Evolutionary conservation across 2,888 invertebrate species (phyloP), one percentile per base, ranked within the genome.

Genomic region (Pedicia rivosa): DNA sequence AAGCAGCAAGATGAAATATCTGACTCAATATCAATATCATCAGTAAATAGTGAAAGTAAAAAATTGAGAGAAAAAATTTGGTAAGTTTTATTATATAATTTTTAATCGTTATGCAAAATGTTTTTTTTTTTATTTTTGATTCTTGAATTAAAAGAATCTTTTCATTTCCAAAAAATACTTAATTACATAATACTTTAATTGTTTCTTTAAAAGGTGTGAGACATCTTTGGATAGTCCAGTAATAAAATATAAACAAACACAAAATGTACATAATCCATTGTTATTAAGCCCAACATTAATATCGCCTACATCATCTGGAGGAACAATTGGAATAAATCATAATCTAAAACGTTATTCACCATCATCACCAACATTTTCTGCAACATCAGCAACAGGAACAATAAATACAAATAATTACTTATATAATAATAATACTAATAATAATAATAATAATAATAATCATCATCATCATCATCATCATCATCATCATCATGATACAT

Each of bases 221-320:
- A 61, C 62, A 1, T 59, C 60, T 2, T 42, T 62, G 5, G 61
- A 62, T 42, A 56, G 58, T 1, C 62, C 60, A 0, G 43, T 48
- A 5, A 50, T 54, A 20, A 48, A 52, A 5, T 47, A 40, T 13
- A 44, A 42, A 34, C 40, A 12, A 14, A n/a, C n/a, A n/a, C n/a
- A n/a, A n/a, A n/a, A n/a, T n/a, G n/a, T n/a, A n/a, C n/a, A n/a
- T n/a, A n/a, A n/a, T n/a, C n/a, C n/a, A n/a, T n/a, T n/a, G n/a
- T n/a, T n/a, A n/a, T n/a, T n/a, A n/a, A n/a, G n/a, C 8, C 8
- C 20, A 20, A 20, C 20, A 20, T 6, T 20, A 20, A 8, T 20
- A 20, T 6, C 5, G 5, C 20, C 38, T 22, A 37, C 40, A 33
- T 30, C 16, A 4, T 30, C 30, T 8, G 20, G 43, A 13, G 13